A percentile compares a stretch with the other conserved stretches of the same genome.
Conservation (phyloP, 2,888 invertebrate genomes). For the Spodoptera exigua region DNA sequence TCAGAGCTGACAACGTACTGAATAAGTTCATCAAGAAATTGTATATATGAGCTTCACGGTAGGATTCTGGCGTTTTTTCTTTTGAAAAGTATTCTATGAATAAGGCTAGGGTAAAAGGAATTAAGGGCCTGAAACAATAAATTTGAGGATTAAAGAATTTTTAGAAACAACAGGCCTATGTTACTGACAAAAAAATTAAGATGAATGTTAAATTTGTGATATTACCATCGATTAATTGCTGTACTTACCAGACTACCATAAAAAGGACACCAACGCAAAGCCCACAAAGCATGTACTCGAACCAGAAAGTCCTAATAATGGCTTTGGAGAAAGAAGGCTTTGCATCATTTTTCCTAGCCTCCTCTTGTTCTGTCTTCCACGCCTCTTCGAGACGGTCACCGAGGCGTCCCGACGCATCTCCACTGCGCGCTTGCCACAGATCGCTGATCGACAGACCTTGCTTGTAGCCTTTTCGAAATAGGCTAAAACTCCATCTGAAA, state of each 20-base stretch:
- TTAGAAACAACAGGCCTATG: too few relatives aligned
- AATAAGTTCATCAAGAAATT: conserved; percentile 90
- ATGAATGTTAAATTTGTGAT: too few relatives aligned
- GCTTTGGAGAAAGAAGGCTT: conserved; percentile 86
- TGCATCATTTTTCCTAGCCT: conserved; percentile 71
- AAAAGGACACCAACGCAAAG: conserved; percentile 67
- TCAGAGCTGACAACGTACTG: conserved; percentile 88
- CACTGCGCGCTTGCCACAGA: conserved; percentile 87
- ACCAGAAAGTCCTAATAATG: conserved; percentile 85
- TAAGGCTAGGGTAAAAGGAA: conserved; percentile 90
- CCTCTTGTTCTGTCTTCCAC: conserved; percentile 86
- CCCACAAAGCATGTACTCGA: conserved; percentile 85
- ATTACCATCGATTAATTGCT: too few relatives aligned
- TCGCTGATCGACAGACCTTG: conserved; percentile 89
- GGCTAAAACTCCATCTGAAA: conserved; percentile 67
- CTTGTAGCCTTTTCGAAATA: conserved; percentile 88
- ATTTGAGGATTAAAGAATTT: too few relatives aligned
- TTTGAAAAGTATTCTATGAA: conserved; percentile 91
- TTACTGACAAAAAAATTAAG: too few relatives aligned
- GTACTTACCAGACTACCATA: conserved; percentile 41
- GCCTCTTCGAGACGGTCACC: conserved; percentile 89
- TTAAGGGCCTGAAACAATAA: conserved; percentile 87
- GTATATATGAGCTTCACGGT: conserved; percentile 90
- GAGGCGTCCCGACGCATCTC: conserved; percentile 88
- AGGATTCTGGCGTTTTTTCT: conserved; percentile 79